Conservation (phyloP, 2,888 invertebrate genomes). For the Apodemia hepburni region DNA sequence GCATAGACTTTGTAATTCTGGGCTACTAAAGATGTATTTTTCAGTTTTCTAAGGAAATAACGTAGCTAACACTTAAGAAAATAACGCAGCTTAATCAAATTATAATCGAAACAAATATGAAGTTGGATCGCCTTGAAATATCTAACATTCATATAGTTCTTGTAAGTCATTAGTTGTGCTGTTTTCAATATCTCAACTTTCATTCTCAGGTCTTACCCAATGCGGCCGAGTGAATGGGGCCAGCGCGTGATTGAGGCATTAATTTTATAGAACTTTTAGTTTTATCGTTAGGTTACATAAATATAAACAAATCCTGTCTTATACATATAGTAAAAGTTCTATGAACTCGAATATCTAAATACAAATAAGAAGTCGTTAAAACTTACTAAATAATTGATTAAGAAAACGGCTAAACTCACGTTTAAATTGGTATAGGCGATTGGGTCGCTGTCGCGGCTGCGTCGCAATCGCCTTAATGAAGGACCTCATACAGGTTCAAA, state of each 20-base stretch:
- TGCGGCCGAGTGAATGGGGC: constrained; percentile 28
- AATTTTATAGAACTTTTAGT: constrained; percentile 25
- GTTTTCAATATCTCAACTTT: constrained; percentile 35
- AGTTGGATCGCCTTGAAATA: background rate
- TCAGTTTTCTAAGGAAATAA: too few relatives aligned
- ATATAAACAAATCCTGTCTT: background rate
- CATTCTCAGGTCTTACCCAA: constrained; percentile 30
- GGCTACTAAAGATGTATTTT: too few relatives aligned
- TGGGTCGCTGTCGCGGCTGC: too few relatives aligned
- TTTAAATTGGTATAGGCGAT: too few relatives aligned
- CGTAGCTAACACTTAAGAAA: background rate
- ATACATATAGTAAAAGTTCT: background rate
- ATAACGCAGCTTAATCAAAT: background rate
- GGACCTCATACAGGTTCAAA: too few relatives aligned
- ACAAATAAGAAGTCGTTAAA: too few relatives aligned
- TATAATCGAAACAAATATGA: background rate
- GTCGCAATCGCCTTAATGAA: too few relatives aligned
- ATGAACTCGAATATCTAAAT: too few relatives aligned
- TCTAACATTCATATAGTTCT: background rate
- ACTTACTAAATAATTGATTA: too few relatives aligned
- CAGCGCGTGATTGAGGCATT: constrained; percentile 33
- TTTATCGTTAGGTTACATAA: background rate
- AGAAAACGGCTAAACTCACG: too few relatives aligned
- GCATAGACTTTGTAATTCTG: too few relatives aligned
- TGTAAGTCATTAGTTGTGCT: constrained; percentile 15